Evolutionary conservation across 1,140 invertebrate genomes (phyloP).

Genomic region (Drosophila ercepeae): DNA sequence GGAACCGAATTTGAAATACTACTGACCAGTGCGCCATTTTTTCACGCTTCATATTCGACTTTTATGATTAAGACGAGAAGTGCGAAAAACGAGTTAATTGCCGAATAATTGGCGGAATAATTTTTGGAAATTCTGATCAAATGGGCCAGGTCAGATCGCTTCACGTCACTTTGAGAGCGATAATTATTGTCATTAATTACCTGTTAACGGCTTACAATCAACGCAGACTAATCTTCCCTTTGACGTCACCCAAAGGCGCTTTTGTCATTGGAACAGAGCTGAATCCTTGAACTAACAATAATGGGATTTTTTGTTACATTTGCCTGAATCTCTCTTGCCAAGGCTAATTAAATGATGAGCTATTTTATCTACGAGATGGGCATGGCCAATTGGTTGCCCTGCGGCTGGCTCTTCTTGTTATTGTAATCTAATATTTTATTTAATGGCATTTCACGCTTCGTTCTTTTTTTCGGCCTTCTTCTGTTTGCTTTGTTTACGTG

Average conservation of each 20-base stretch:
- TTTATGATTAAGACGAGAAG: constrained; percentile 58
- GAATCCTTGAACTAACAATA: constrained; percentile 14
- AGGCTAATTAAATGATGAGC: constrained; percentile 64
- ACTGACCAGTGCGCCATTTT: constrained; percentile 11
- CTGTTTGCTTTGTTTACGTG: constrained; percentile 16
- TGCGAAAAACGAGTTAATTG: constrained; percentile 64
- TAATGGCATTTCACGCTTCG: constrained; percentile 70
- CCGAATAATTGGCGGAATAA: constrained; percentile 43
- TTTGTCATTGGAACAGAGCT: not conserved
- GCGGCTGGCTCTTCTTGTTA: constrained; percentile 39
- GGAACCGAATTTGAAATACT: not conserved
- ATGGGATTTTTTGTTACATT: too few species aligned
- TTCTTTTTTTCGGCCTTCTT: constrained; percentile 26
- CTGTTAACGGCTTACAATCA: not conserved
- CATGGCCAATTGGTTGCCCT: constrained; percentile 56
- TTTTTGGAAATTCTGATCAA: not conserved
- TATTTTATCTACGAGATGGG: constrained; percentile 69
- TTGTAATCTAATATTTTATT: constrained; percentile 76
- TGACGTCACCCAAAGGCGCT: constrained; percentile 3
- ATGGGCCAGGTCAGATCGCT: constrained; percentile 4
- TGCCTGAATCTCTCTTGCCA: constrained; percentile 5
- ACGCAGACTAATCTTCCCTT: constrained; percentile 12
- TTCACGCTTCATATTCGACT: constrained; percentile 31
- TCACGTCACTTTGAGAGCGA: not conserved
- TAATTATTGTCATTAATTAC: not conserved